phyloP scores from a whole-genome alignment of 2,113 vertebrate genomes.

The Erpornis zantholeuca region DNA sequence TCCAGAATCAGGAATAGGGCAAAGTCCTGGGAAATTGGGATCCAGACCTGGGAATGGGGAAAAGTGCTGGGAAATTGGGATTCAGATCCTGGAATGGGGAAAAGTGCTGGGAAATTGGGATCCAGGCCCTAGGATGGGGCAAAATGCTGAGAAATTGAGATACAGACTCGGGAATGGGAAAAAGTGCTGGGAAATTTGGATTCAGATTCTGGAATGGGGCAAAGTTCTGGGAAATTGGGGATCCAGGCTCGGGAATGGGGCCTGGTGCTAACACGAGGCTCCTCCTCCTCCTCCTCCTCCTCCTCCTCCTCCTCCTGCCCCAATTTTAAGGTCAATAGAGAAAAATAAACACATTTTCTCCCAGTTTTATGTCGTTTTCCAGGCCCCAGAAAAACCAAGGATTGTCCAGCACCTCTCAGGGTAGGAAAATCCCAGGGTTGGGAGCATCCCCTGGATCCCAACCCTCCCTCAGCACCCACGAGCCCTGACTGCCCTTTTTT shows the following conservation, averaged over 20 bases:
- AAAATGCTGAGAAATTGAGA: too few relatives aligned
- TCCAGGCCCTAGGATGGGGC: accelerated
- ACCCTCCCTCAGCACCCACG: too few relatives aligned
- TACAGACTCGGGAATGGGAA: neutral
- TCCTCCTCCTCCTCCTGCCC: neutral
- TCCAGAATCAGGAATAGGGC: too few relatives aligned
- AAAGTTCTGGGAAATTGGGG: neutral
- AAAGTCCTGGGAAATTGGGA: too few relatives aligned
- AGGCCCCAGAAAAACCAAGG: neutral
- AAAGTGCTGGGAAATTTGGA: neutral
- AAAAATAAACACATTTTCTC: neutral
- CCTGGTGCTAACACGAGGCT: neutral
- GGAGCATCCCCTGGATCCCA: too few relatives aligned
- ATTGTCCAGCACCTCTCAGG: neutral
- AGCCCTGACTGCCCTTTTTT: too few relatives aligned
- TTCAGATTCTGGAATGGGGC: neutral
- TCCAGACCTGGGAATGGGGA: too few relatives aligned
- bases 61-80: too few relatives aligned
- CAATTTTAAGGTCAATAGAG: neutral
- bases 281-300: neutral
- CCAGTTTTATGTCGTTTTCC: accelerated
- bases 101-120: neutral
- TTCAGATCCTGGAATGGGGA: too few relatives aligned
- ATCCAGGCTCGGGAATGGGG: neutral
- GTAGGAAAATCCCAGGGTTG: neutral